Conservation (phyloP, 2,113 vertebrate genomes). For the Holacanthus passer region DNA sequence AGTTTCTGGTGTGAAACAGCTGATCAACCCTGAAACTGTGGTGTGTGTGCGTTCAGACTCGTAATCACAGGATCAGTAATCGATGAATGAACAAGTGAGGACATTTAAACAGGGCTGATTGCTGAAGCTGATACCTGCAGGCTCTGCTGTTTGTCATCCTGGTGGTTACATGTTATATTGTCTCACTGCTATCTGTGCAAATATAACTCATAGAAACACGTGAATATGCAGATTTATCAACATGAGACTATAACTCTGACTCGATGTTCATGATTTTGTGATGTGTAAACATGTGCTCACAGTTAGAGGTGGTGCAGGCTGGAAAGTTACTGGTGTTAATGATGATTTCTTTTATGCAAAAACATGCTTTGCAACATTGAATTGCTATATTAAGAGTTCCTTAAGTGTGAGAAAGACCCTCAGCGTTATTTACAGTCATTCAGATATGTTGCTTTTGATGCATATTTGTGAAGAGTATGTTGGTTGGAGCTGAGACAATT, state of each 20-base stretch:
- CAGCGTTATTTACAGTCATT: background rate
- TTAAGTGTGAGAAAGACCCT: background rate
- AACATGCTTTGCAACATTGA: too few relatives aligned
- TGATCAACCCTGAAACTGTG: conserved; percentile 2
- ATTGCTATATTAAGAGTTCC: too few relatives aligned
- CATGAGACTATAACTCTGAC: background rate
- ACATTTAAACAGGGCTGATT: conserved; percentile 23
- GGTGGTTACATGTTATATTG: too few relatives aligned
- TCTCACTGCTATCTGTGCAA: background rate
- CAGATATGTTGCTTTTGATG: background rate
- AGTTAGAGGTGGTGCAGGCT: conserved; percentile 18
- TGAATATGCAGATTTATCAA: background rate
- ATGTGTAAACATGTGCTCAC: background rate
- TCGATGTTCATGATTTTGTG: background rate
- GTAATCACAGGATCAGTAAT: conserved; percentile 10
- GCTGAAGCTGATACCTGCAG: conserved; percentile 11
- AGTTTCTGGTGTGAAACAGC: background rate
- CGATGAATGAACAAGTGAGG: conserved; percentile 16
- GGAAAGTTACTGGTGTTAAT: background rate
- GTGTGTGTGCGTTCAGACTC: background rate
- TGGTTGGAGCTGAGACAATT: background rate
- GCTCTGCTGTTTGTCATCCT: background rate
- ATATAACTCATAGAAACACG: background rate
- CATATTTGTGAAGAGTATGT: background rate
- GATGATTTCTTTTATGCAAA: background rate